Evolutionary conservation across 2,113 vertebrate species (phyloP), one percentile per base, ranked within the genome.

Genomic region (Astur gentilis): DNA sequence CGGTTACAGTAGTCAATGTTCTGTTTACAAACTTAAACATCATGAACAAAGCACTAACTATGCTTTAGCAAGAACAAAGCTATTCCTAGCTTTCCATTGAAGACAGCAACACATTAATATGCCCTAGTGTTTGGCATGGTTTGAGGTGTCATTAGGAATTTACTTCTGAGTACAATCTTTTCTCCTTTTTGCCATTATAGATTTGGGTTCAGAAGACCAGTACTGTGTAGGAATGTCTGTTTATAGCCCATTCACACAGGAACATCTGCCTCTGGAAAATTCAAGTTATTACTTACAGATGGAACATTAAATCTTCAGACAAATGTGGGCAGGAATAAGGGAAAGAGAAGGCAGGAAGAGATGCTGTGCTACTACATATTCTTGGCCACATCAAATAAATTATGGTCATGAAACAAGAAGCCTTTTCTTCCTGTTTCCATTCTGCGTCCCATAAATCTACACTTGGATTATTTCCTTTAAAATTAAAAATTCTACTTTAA

Each of bases 401-500:
- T 55, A 49, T 31, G 42, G 42, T 70, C 25, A 70, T 66, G 38
- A 49, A 92, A 77, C n/a, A 81, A 83, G 79, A 89, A 90, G 38
- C 17, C 38, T 86, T 47, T 85, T 95, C 47, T 79, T 93, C 54
- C 49, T 92, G 38, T 58, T 76, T 95, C 64, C 16, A 50, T 87
- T 87, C n/a, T 87, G 60, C 20, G 19, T 88, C 42, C 29, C 21
- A 50, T 90, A 86, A 89, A 95, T 89, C 60, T 90, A 45, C 47
- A 50, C 12, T 87, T 83, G 34, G 34, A 87, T 92, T 65, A 65
- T 66, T 92, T 88, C 38, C 52, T 86, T 88, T 67, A 87, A 67
- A 97, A 87, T 55, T 32, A 36, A 72, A 82, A 78, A 47, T 78
- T 52, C 38, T 40, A 75, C 72, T 95, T 96, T 65, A 97, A 93